Evolutionary conservation across 2,888 invertebrate genomes (phyloP).

Genomic region (Cataglyphis rosenhaueri): DNA sequence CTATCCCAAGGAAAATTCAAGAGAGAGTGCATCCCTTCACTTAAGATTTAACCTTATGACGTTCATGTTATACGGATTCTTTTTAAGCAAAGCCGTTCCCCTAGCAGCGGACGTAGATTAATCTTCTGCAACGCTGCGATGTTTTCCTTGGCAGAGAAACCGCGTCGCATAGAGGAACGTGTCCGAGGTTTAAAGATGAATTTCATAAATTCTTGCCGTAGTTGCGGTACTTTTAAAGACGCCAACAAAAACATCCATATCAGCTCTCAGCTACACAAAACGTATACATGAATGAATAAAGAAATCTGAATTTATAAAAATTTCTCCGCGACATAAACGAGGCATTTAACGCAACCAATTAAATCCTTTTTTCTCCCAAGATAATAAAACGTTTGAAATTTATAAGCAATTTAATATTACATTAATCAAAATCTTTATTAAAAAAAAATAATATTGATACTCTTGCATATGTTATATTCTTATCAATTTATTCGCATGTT

Average conservation of each 20-base stretch:
- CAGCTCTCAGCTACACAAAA: not conserved
- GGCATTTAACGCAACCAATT: not conserved
- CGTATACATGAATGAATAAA: not conserved
- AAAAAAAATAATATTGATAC: not conserved
- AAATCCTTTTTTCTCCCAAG: not conserved
- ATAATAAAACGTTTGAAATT: not conserved
- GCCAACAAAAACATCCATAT: conserved; percentile 61
- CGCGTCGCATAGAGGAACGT: conserved; percentile 21
- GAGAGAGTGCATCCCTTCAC: not conserved
- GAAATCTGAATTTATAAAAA: not conserved
- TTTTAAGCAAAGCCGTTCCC: conserved; percentile 24
- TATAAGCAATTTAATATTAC: not conserved
- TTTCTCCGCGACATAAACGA: not conserved
- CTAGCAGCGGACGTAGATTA: conserved; percentile 62
- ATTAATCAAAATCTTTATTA: not conserved
- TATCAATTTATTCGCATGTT: not conserved
- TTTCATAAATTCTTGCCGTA: conserved; percentile 74
- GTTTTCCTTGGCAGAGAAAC: conserved; percentile 68
- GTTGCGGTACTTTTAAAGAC: conserved; percentile 49
- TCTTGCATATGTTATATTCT: not conserved
- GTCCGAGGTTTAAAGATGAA: conserved; percentile 62
- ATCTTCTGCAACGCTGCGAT: conserved; percentile 58
- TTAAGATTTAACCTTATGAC: conserved; percentile 2
- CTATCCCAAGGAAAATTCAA: conserved; percentile 2
- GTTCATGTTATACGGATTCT: conserved; percentile 27